Percentiles rank a stretch among this genome's conserved stretches.
These are phyloP conservation scores for Cecropterus lyciades DNA, from an alignment of 1,140 invertebrate species.

Conservation along the genomic window DNA sequence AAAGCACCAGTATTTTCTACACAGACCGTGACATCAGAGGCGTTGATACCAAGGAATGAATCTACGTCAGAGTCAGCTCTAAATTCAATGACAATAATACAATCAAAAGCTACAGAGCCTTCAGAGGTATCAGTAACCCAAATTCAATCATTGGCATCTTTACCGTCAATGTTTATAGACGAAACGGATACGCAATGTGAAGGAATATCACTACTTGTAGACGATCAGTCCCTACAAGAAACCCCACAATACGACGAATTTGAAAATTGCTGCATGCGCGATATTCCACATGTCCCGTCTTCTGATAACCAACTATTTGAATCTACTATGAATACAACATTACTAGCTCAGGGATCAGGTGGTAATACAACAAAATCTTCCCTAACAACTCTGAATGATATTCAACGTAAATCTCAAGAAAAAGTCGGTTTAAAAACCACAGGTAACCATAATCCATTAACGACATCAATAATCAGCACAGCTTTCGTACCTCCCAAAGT, in stretches of 20 bases:
- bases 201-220: background rate
- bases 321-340: conserved; percentile 58
- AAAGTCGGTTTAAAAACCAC: conserved; percentile 75
- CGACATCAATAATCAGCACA: conserved; percentile 51
- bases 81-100: background rate
- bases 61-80: background rate
- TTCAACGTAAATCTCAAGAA: conserved; percentile 66
- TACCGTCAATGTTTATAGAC: conserved; percentile 37
- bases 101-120: background rate
- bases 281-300: conserved; percentile 52
- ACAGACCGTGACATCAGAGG: too few relatives aligned
- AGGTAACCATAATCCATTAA: conserved; percentile 46
- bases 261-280: conserved; percentile 66
- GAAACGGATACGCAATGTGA: conserved; percentile 22
- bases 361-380: too few relatives aligned
- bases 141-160: background rate
- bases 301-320: conserved; percentile 45
- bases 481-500: conserved; percentile 56
- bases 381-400: conserved; percentile 43
- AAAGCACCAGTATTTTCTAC: background rate
- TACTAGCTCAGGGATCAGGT: too few relatives aligned
- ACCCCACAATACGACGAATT: conserved; percentile 50
- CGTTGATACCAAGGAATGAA: too few relatives aligned
- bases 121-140: background rate
- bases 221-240: background rate